These are phyloP conservation scores for Venusia cambrica DNA, from an alignment of 2,888 invertebrate genomes.

Conservation along the genomic window DNA sequence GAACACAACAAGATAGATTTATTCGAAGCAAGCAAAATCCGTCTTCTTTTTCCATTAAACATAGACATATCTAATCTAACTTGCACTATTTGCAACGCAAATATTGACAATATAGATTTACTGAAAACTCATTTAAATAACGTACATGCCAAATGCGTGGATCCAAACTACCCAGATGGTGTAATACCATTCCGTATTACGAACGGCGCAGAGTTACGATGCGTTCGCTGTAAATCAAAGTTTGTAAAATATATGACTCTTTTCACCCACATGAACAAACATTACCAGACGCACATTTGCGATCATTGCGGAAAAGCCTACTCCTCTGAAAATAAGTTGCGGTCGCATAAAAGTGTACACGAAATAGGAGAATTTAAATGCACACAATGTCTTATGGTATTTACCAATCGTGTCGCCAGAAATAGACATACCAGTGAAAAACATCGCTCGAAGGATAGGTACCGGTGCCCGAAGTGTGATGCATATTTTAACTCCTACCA, in stretches of 20 bases:
- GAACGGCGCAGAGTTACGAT: conserved; percentile 46
- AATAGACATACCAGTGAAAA: conserved; percentile 41
- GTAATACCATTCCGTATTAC: conserved; percentile 55
- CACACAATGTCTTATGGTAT: conserved; percentile 58
- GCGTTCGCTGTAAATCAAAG: conserved; percentile 43
- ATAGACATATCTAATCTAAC: conserved; percentile 53
- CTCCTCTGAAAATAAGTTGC: conserved; percentile 58
- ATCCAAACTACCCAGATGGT: conserved; percentile 46
- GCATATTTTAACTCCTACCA: conserved; percentile 49
- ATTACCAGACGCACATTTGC: conserved; percentile 66
- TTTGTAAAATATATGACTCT: conserved; percentile 51
- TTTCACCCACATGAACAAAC: conserved; percentile 63
- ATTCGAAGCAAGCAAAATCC: conserved; percentile 41
- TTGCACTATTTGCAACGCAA: conserved; percentile 44
- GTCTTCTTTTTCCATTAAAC: conserved; percentile 52
- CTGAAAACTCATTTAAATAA: conserved; percentile 48
- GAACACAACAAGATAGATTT: conserved; percentile 47
- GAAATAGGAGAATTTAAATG: conserved; percentile 59
- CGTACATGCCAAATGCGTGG: conserved; percentile 37
- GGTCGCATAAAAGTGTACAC: conserved; percentile 60
- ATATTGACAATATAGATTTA: conserved; percentile 32
- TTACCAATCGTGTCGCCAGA: conserved; percentile 45
- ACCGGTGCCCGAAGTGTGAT: conserved; percentile 56
- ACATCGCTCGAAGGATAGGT: conserved; percentile 50
- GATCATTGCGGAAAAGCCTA: conserved; percentile 70